Conservation (phyloP, 2,113 vertebrate species). For the Rhynchomys soricoides region DNA sequence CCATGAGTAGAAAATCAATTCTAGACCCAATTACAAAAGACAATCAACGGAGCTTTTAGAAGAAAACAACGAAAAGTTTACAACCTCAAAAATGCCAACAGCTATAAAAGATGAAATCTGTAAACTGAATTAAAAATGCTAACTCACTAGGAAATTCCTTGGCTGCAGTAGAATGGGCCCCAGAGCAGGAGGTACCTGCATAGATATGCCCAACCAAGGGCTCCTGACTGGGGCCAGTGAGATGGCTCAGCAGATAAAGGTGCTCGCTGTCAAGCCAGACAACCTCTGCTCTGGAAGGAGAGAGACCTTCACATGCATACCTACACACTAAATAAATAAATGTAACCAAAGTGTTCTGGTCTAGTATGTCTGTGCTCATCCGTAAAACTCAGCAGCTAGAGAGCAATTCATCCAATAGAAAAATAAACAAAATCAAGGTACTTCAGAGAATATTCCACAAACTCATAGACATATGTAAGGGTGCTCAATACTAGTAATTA, state of each 20-base stretch:
- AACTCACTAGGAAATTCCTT: background rate
- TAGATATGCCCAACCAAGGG: background rate
- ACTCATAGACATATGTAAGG: background rate
- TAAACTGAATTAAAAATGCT: background rate
- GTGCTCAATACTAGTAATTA: background rate
- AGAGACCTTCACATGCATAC: background rate
- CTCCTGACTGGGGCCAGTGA: background rate
- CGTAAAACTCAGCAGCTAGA: background rate
- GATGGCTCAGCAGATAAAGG: background rate
- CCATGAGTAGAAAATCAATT: background rate
- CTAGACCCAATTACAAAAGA: background rate
- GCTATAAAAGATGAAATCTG: background rate
- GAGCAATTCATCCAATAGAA: background rate
- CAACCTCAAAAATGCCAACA: background rate
- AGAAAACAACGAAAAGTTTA: background rate
- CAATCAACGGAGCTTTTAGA: background rate
- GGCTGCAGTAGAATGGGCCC: background rate
- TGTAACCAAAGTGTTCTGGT: background rate
- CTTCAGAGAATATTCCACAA: background rate
- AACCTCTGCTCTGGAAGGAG: background rate
- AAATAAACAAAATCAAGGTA: background rate
- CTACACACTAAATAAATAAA: background rate
- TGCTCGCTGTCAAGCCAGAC: background rate
- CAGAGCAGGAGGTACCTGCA: background rate
- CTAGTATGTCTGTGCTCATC: background rate